Base-by-base conservation (phyloP, 2,888 invertebrate species). In the Machimus atricapillus region DNA sequence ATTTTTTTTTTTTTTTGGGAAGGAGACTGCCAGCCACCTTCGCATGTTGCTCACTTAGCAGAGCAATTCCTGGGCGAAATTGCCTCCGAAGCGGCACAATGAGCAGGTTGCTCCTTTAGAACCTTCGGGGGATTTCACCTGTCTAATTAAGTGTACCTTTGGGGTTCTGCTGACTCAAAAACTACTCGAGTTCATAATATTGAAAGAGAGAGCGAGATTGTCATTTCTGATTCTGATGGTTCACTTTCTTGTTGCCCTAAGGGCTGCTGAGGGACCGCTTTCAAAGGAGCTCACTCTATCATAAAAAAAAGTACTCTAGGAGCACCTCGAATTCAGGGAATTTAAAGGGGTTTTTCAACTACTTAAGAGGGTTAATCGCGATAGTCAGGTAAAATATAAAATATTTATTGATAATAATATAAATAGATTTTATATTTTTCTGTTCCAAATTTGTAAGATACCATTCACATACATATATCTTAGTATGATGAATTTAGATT, bases 21-120 rank as follows among this genome's bases (percentile, higher is more conserved):
- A 31, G 43, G 27, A 8, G 9, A 23, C 14, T 2, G 6, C n/a
- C 78, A 40, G 12, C 4, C 43, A 9, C 3, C 43, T 16, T 40
- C 23, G 23, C 1, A 34, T 16, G n/a, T 16, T 40, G 34, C 76
- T 40, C 34, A 37, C 76, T 40, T 66, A 43, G 66, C 37, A 73
- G 34, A 73, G 83, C 83, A 83, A 83, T 83, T 83, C 73, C 23
- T 19, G 34, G 40, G 40, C 83, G n/a, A 83, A 83, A 83, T 83
- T 83, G 43, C 83, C 83, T 83, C 40, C 73, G 27, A 83, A 19
- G 73, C 37, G 52, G 66, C 37, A 83, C 58, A 83, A 83, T 83
- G 83, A 83, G 40, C 43, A 46, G 73, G 19, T 34, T 40, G 83
- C 66, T 66, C 16, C 66, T 27, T 23, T 43, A 58, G 58, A 52